A percentile compares a stretch with the other conserved stretches of the same genome.
phyloP scores from a whole-genome alignment of 2,113 vertebrate species.

The Sisor rabdophorus region DNA sequence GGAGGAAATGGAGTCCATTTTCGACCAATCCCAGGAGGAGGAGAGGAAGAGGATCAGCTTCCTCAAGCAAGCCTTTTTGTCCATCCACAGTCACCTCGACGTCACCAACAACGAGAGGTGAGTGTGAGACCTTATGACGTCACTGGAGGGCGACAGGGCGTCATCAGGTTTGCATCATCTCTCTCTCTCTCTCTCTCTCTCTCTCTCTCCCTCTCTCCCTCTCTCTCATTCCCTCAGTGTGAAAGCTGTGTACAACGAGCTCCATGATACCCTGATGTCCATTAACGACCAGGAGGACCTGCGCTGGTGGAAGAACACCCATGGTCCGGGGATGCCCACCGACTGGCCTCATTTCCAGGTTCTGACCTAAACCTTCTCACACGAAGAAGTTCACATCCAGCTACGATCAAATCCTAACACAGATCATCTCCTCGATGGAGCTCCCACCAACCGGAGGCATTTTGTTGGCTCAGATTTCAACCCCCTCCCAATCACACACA shows the following conservation, averaged over 20 bases:
- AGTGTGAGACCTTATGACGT: too few relatives aligned
- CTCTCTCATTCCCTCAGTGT: conserved; percentile 50
- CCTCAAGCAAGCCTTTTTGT: conserved; percentile 74
- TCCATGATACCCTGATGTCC: conserved; percentile 66
- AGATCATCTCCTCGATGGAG: too few relatives aligned
- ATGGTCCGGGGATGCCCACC: conserved; percentile 78
- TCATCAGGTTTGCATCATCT: neutral
- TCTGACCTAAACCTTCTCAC: too few relatives aligned
- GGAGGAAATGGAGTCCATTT: conserved; percentile 82
- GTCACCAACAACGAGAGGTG: conserved; percentile 73
- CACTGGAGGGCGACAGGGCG: neutral
- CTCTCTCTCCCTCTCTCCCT: neutral
- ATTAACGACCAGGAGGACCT: conserved; percentile 75
- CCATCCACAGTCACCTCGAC: conserved; percentile 77
- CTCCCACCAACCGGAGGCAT: too few relatives aligned
- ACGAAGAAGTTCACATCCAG: too few relatives aligned
- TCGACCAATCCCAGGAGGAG: conserved; percentile 77
- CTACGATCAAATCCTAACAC: too few relatives aligned
- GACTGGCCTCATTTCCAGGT: conserved; percentile 82
- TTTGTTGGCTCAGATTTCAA: too few relatives aligned
- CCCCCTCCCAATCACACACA: too few relatives aligned
- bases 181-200: neutral
- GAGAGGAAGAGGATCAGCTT: conserved; percentile 78
- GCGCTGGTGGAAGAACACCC: conserved; percentile 76
- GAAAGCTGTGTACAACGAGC: conserved; percentile 64